Conservation (phyloP, 2,888 invertebrate species). For the Lutraria lutraria region DNA sequence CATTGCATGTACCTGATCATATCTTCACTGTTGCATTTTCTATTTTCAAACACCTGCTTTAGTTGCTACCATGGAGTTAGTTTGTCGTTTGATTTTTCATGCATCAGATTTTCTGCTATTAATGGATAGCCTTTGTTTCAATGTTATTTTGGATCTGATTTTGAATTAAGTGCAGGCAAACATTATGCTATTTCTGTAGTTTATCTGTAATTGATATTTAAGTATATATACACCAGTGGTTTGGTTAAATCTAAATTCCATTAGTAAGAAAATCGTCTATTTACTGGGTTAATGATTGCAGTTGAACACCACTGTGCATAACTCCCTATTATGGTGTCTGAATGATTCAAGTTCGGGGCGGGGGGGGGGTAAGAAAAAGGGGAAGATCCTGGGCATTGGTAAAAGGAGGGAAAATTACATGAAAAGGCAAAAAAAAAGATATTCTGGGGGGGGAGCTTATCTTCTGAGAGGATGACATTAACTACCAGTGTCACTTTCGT, state of each 20-base stretch:
- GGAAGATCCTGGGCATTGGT: too few species aligned
- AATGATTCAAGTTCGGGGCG: slow-evolving; percentile 17
- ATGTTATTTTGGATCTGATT: not conserved
- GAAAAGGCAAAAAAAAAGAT: too few species aligned
- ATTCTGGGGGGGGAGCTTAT: too few species aligned
- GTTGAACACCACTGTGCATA: not conserved
- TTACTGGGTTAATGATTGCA: not conserved
- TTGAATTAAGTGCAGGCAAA: not conserved
- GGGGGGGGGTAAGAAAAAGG: too few species aligned
- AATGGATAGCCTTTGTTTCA: not conserved
- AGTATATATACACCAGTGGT: not conserved
- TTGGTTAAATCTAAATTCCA: not conserved
- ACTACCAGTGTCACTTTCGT: too few species aligned
- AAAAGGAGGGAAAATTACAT: too few species aligned
- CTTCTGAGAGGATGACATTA: too few species aligned
- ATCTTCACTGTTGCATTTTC: not conserved
- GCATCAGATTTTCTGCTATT: not conserved
- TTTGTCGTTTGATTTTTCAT: not conserved
- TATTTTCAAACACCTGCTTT: not conserved
- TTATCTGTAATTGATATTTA: slow-evolving; percentile 9
- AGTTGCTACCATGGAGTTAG: not conserved
- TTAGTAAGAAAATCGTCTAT: not conserved
- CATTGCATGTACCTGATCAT: not conserved
- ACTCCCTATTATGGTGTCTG: not conserved
- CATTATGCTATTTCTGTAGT: not conserved